Percentiles rank a stretch among this genome's conserved stretches.
Conservation (phyloP, 2,888 invertebrate species). For the Pyrochroa serraticornis region DNA sequence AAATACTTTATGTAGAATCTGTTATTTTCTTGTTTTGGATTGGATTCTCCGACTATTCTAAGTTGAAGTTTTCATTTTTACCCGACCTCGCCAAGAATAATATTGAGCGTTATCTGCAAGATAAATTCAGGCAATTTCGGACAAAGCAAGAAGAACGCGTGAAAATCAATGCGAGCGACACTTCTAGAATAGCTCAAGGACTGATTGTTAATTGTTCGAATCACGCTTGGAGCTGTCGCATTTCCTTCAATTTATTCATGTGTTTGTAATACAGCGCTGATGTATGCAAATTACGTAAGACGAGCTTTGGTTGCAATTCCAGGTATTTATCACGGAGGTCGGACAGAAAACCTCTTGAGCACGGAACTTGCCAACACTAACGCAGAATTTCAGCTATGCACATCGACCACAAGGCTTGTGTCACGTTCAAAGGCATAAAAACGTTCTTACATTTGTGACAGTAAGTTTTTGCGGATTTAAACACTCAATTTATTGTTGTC, state of each 20-base stretch:
- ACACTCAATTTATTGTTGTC: conserved; percentile 24
- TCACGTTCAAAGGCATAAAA: conserved; percentile 28
- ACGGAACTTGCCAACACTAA: conserved; percentile 17
- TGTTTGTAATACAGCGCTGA: background rate
- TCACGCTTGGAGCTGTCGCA: conserved; percentile 16
- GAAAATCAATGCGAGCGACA: conserved; percentile 16
- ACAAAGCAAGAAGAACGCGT: conserved; percentile 15
- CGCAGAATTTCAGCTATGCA: conserved; percentile 22
- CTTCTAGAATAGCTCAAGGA: conserved; percentile 9
- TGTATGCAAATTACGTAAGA: conserved; percentile 5
- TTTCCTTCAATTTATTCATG: conserved; percentile 5
- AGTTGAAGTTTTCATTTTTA: conserved; percentile 26
- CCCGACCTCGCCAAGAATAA: conserved; percentile 20
- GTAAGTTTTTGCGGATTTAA: conserved; percentile 25
- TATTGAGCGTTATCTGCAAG: conserved; percentile 17
- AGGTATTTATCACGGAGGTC: conserved; percentile 18
- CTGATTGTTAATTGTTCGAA: conserved; percentile 16
- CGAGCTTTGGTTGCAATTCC: conserved; percentile 12
- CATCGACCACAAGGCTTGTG: conserved; percentile 16
- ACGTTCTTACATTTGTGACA: conserved; percentile 26
- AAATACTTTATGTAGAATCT: conserved; percentile 46
- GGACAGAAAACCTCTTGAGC: conserved; percentile 24
- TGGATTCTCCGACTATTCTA: conserved; percentile 28
- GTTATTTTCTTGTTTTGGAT: conserved; percentile 46
- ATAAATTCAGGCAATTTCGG: conserved; percentile 11